phyloP scores from a whole-genome alignment of 2,797 vertebrate species.

The Pangasius krempfi region DNA sequence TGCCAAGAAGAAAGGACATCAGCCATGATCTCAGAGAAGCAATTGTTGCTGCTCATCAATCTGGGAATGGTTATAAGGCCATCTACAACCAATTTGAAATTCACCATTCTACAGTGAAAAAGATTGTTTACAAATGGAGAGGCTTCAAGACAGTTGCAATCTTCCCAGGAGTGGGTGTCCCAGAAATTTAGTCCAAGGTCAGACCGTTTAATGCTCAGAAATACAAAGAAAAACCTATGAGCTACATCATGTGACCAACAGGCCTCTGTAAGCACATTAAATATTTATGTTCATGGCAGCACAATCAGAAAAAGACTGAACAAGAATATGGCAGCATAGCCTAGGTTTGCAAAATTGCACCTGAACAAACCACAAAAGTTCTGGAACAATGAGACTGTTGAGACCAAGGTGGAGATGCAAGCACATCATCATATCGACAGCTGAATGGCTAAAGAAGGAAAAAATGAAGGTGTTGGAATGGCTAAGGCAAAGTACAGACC shows the following conservation, averaged over 20 bases:
- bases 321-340: neutral
- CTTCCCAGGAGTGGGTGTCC: neutral
- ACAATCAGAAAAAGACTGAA: neutral
- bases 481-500: neutral
- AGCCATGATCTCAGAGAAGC: neutral
- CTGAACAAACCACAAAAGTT: neutral
- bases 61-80: neutral
- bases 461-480: neutral
- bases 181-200: neutral
- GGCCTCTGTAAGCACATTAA: neutral
- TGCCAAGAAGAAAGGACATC: neutral
- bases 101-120: no score
- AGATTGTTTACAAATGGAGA: neutral
- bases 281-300: neutral
- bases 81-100: neutral
- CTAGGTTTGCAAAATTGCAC: neutral
- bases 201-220: neutral
- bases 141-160: neutral
- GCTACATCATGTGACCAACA: neutral
- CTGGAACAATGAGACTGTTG: neutral
- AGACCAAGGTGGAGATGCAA: neutral
- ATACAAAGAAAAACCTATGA: neutral
- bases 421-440: neutral
- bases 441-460: neutral
- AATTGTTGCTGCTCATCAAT: neutral